Evolutionary conservation across 2,797 vertebrate species (phyloP).

Genomic region (Propithecus perrieri): DNA sequence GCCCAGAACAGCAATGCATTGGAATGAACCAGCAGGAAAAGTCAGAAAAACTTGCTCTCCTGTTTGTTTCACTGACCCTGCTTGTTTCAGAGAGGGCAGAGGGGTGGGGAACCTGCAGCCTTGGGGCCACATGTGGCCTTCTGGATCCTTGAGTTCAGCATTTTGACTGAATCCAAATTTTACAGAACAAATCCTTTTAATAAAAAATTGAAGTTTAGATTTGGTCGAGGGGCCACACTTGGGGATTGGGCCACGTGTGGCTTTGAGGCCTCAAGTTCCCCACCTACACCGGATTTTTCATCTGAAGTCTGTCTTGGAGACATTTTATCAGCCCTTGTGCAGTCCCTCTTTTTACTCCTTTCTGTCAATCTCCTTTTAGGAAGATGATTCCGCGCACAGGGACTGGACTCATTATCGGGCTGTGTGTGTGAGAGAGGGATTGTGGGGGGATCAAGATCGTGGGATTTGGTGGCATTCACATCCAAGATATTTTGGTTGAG

Average conservation of each 20-base stretch:
- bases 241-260: background rate
- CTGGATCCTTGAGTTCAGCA: background rate
- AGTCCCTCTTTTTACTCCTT: no score
- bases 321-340: rapidly evolving
- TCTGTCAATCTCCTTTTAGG: background rate
- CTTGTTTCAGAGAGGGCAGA: background rate
- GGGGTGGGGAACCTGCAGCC: background rate
- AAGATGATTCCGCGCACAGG: rapidly evolving
- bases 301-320: background rate
- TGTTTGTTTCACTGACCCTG: background rate
- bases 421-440: rapidly evolving
- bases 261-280: no score
- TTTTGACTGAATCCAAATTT: background rate
- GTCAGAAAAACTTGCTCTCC: background rate
- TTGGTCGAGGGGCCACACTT: background rate
- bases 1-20: no score
- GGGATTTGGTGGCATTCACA: background rate
- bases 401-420: rapidly evolving
- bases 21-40: background rate
- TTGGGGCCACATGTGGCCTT: background rate
- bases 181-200: background rate
- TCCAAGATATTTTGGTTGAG: background rate
- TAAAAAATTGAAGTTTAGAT: background rate
- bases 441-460: rapidly evolving
- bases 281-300: background rate